Base-by-base conservation (phyloP, 2,888 invertebrate species). In the Falcaria lacertinaria region DNA sequence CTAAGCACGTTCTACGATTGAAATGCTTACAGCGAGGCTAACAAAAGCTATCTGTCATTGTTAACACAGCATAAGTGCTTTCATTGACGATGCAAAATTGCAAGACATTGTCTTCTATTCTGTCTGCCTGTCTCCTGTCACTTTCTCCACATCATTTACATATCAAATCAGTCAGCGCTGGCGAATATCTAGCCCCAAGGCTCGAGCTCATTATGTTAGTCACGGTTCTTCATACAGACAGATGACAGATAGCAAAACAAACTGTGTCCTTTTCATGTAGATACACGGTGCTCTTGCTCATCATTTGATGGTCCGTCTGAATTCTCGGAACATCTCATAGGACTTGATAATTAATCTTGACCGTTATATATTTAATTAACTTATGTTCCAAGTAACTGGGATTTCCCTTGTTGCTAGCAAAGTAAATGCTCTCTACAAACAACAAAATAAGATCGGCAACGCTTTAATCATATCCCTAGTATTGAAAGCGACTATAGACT, bases 61-160 rank as follows among this genome's bases (percentile, higher is more conserved):
- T 17, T 16, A 15, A 14, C 35, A 35, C 16, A 16, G 17, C 3
- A 35, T 28, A 28, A 11, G 11, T 28, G 28, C 28, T 28, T 28
- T 28, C 28, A 28, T 28, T 28, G 28, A 28, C 7, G 28, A 3
- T 28, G 11, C 11, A 11, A 25, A 7, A 2, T 13, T 37, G 6
- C 22, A 37, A 37, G 8, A 37, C 22, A 19, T 36, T 15, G 37
- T 22, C 37, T 37, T 15, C 16, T 15, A 19, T 22, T 36, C 35
- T 22, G 37, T 4, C 37, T 15, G 15, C 14, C 15, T 15, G 37
- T 11, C 28, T 28, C 11, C 37, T 11, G 37, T 37, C 37, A 22
- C 37, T 37, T 37, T 37, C 37, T 22, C 37, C 14, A 36, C 37
- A 22, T 37, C 22, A 22, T 22, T 34, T 14, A 15, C 37, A 25